These are phyloP conservation scores for Coelopa frigida DNA, from an alignment of 1,140 invertebrate species.

Conservation along the genomic window DNA sequence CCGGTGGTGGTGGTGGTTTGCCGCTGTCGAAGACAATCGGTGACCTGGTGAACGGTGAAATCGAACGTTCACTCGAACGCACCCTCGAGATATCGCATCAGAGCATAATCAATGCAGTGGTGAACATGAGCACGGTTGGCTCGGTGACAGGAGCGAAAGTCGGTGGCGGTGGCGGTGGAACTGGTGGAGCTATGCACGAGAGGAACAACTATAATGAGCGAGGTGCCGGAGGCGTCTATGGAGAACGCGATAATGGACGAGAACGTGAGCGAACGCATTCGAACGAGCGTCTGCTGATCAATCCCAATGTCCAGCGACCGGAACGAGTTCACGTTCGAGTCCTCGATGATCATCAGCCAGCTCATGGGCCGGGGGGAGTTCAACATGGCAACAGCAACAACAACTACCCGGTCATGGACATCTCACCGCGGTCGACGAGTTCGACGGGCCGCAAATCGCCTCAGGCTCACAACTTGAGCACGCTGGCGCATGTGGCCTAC, in stretches of 20 bases:
- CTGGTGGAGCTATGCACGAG: slow-evolving; percentile 7
- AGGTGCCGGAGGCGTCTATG: background rate
- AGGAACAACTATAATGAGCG: background rate
- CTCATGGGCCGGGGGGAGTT: slow-evolving; percentile 15
- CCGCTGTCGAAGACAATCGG: slow-evolving; percentile 65
- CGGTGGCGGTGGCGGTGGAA: slow-evolving; percentile 19
- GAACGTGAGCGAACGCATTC: slow-evolving; percentile 8
- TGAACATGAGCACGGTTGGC: slow-evolving; percentile 68
- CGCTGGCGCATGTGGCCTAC: slow-evolving; percentile 52
- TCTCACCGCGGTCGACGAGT: slow-evolving; percentile 10
- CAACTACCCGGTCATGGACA: slow-evolving; percentile 1
- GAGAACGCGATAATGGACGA: slow-evolving; percentile 18
- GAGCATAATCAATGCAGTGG: slow-evolving; percentile 74
- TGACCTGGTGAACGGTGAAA: slow-evolving; percentile 80
- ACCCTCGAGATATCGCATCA: slow-evolving; percentile 82
- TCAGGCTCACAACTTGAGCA: slow-evolving; percentile 56
- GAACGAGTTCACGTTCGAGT: slow-evolving; percentile 51
- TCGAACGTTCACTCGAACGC: slow-evolving; percentile 72
- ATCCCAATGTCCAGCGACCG: slow-evolving; percentile 50
- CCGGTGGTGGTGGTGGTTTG: slow-evolving; percentile 31
- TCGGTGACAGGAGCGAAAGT: slow-evolving; percentile 17
- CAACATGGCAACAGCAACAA: slow-evolving; percentile 21
- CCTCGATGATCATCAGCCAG: slow-evolving; percentile 24
- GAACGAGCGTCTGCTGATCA: slow-evolving; percentile 46
- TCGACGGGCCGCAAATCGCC: slow-evolving; percentile 16